These are phyloP conservation scores for Saccostrea glomerata DNA, from an alignment of 1,140 invertebrate species.

Conservation along the genomic window DNA sequence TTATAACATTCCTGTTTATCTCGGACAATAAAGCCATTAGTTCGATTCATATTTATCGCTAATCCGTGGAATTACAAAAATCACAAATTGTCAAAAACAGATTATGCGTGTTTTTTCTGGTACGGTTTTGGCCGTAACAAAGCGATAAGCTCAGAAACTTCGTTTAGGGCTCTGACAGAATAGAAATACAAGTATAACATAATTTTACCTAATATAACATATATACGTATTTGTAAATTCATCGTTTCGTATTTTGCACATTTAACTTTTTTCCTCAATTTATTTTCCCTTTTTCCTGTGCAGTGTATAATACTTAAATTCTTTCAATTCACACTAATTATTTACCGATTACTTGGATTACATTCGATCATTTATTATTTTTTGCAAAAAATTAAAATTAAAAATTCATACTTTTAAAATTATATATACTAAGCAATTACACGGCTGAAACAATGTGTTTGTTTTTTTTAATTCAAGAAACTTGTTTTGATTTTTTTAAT, in stretches of 20 bases:
- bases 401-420: not conserved
- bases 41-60: slow-evolving; percentile 12
- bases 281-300: no score
- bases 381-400: no score
- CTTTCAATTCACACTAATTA: no score
- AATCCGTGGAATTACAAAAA: slow-evolving; percentile 22
- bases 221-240: no score
- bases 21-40: slow-evolving; percentile 9
- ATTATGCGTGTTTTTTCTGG: slow-evolving; percentile 27
- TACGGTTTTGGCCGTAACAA: not conserved
- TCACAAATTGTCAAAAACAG: slow-evolving; percentile 34
- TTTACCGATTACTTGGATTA: no score
- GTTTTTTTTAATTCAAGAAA: not conserved
- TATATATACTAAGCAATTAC: not conserved
- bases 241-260: no score
- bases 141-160: not conserved
- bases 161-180: not conserved
- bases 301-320: no score
- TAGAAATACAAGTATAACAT: no score
- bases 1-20: not conserved
- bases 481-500: not conserved
- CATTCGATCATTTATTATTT: no score
- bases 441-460: not conserved
- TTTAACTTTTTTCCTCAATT: no score
- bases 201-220: no score